phyloP scores from a whole-genome alignment of 2,797 vertebrate species.

The Danio jaintianensis region DNA sequence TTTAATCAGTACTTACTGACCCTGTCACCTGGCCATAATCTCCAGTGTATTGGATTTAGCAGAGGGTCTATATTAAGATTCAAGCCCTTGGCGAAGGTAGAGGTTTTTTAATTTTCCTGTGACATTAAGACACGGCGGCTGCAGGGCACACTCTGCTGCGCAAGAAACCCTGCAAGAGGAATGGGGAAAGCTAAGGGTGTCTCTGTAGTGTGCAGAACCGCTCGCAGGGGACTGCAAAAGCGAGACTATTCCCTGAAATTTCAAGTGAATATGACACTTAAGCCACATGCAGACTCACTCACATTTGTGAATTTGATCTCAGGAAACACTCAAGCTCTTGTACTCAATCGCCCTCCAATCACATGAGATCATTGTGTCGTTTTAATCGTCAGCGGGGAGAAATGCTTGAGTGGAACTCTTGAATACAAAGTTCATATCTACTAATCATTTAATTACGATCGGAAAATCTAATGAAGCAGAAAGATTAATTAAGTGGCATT shows the following conservation, averaged over 20 bases:
- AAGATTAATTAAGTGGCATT: constrained; percentile 63
- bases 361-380: constrained; percentile 38
- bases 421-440: constrained; percentile 73
- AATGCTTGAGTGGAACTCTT: constrained; percentile 47
- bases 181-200: constrained; percentile 10
- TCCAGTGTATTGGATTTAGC: constrained; percentile 74
- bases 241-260: background rate
- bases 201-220: constrained; percentile 10
- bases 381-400: constrained; percentile 32
- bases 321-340: constrained; percentile 31
- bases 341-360: constrained; percentile 46
- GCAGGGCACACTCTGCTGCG: constrained; percentile 77
- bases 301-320: constrained; percentile 31
- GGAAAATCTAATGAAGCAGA: constrained; percentile 58
- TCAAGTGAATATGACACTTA: background rate
- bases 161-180: constrained; percentile 41
- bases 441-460: constrained; percentile 62
- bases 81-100: constrained; percentile 81
- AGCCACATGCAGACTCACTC: background rate
- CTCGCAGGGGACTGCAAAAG: background rate
- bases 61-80: constrained; percentile 83
- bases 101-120: constrained; percentile 88
- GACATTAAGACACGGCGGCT: constrained; percentile 87
- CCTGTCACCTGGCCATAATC: constrained; percentile 66
- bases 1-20: constrained; percentile 69